Percentiles rank a stretch among this genome's conserved stretches.
These are phyloP conservation scores for Congeria kusceri DNA, from an alignment of 2,888 invertebrate species.

Conservation along the genomic window DNA sequence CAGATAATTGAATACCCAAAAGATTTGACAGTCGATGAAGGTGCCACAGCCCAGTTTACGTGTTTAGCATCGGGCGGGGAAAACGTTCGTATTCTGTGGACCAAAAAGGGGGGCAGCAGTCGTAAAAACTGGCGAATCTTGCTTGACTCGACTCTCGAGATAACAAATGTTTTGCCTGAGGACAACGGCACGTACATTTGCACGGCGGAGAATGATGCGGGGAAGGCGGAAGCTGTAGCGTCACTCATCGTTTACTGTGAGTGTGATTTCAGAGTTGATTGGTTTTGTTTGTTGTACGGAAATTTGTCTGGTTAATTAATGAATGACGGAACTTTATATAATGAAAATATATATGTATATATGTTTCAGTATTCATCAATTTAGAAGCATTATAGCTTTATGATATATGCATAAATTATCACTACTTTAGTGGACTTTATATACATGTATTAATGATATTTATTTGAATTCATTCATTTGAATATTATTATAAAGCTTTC, in stretches of 20 bases:
- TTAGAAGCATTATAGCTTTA: no score
- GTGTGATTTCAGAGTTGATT: constrained; percentile 87
- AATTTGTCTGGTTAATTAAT: no score
- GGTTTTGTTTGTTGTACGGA: no score
- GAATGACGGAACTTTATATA: no score
- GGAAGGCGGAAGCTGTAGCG: constrained; percentile 93
- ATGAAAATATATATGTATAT: no score
- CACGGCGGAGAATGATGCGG: constrained; percentile 95
- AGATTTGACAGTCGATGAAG: constrained; percentile 93
- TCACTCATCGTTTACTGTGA: constrained; percentile 96
- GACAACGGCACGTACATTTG: constrained; percentile 96
- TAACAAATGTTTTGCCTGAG: constrained; percentile 92
- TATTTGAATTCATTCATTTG: no score
- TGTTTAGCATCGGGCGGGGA: constrained; percentile 97
- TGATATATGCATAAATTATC: no score
- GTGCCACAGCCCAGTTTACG: constrained; percentile 93
- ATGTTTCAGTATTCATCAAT: no score
- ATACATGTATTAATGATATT: no score
- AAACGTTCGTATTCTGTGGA: constrained; percentile 91
- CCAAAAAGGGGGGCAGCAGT: constrained; percentile 90
- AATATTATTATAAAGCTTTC: no score
- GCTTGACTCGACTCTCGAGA: constrained; percentile 92
- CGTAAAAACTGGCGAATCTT: constrained; percentile 86
- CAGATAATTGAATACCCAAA: constrained; percentile 94
- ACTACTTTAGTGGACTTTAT: no score